Base-by-base conservation (phyloP, 2,888 invertebrate genomes). In the Fragum whitleyi region DNA sequence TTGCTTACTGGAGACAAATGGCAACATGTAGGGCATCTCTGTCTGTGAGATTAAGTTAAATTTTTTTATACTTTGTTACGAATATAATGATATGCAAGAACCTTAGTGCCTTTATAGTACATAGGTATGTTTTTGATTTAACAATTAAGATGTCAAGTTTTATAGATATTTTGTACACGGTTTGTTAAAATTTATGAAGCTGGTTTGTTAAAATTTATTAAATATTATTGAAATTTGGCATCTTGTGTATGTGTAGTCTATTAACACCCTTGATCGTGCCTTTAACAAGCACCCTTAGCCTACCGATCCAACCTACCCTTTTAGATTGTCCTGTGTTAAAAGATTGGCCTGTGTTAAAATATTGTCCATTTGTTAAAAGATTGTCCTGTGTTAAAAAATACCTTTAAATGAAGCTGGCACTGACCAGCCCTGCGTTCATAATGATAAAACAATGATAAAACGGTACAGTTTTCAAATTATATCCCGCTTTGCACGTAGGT, bases 201-300 rank as follows among this genome's bases (percentile, higher is more conserved):
- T 57, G 57, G 57, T 57, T 23, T 57, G 57, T 57, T 57, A 23
- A 23, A 23, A 23, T 7, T 7, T 57, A 57, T 57, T 57, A 57
- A 57, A 57, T 11, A 21, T 26, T 57, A n/a, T 57, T 57, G 21
- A 14, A 57, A 2, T 14, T 26, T 9, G 57, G 57, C 57, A 57
- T 57, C 26, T 57, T 57, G 57, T 57, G 57, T 57, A 26, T 57
- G 57, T 57, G 23, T 57, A 21, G 23, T 57, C 11, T 57, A 26
- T 26, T 57, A 57, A 26, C 28, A 57, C 47, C 47, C 47, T 19
- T 16, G n/a, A n/a, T n/a, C n/a, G n/a, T n/a, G n/a, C n/a, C n/a
- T n/a, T n/a, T n/a, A n/a, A n/a, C n/a, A n/a, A n/a, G n/a, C n/a
- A n/a, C n/a, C n/a, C n/a, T n/a, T n/a, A n/a, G n/a, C n/a, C n/a